Conservation (phyloP, 2,113 vertebrate species). For the Pterophyllum scalare region DNA sequence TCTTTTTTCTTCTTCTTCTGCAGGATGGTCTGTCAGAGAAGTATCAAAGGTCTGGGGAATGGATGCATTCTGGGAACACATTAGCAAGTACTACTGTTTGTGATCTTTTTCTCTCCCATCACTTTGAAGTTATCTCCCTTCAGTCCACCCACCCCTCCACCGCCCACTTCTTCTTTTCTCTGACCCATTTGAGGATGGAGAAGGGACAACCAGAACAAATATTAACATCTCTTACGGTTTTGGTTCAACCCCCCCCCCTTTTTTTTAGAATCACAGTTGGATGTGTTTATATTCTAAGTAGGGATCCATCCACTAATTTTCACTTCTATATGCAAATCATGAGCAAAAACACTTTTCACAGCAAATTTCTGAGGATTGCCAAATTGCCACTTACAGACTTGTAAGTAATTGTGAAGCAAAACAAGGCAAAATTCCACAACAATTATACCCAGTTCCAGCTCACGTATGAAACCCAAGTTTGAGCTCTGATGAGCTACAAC, state of each 20-base stretch:
- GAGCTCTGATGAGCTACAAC: conserved; percentile 26
- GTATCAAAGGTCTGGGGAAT: conserved; percentile 76
- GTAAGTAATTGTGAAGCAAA: conserved; percentile 29
- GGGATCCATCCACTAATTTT: conserved; percentile 10
- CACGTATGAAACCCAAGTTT: conserved; percentile 28
- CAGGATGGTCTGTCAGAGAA: conserved; percentile 61
- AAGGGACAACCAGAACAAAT: conserved; percentile 8
- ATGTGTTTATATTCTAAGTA: neutral
- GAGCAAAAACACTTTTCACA: conserved; percentile 26
- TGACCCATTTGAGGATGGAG: conserved; percentile 69
- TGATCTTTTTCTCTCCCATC: conserved; percentile 69
- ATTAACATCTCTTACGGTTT: neutral
- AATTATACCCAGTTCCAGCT: conserved; percentile 22
- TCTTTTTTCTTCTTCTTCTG: conserved; percentile 51
- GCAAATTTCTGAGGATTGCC: conserved; percentile 8
- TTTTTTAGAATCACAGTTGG: neutral
- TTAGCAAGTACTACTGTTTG: conserved; percentile 69
- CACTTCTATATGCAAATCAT: conserved; percentile 29
- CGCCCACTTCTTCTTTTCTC: conserved; percentile 61
- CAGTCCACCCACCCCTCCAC: conserved; percentile 9
- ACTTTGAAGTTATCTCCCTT: conserved; percentile 67
- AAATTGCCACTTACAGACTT: conserved; percentile 33
- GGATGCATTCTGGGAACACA: conserved; percentile 76
- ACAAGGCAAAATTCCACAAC: conserved; percentile 17
- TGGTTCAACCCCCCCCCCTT: conserved; percentile 1